Percentiles rank a stretch among this genome's conserved stretches.
These are phyloP conservation scores for Hycleus phaleratus DNA, from an alignment of 1,140 invertebrate genomes.

Conservation along the genomic window DNA sequence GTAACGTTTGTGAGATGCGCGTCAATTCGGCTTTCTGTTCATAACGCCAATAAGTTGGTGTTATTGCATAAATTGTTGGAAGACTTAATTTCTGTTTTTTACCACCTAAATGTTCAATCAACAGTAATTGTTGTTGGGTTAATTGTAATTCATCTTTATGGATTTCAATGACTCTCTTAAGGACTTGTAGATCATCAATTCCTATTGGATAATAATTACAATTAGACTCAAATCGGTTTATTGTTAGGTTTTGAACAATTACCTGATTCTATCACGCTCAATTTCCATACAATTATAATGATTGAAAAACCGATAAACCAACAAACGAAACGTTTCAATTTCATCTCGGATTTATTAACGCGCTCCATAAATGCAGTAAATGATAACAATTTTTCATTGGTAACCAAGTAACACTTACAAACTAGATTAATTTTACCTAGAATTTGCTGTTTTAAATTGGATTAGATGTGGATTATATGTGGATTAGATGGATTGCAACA, in stretches of 20 bases:
- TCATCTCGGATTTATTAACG: conserved; percentile 21
- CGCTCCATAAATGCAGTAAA: conserved; percentile 24
- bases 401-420: not conserved
- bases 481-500: too few species aligned
- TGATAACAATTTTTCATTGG: not conserved
- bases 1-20: conserved; percentile 82
- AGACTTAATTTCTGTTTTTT: conserved; percentile 36
- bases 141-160: conserved; percentile 35
- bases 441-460: too few species aligned
- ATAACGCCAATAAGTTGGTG: conserved; percentile 82
- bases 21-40: conserved; percentile 95
- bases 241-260: not conserved
- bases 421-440: too few species aligned
- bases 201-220: conserved; percentile 4
- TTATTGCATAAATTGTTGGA: conserved; percentile 79
- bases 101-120: conserved; percentile 28
- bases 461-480: too few species aligned
- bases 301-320: conserved; percentile 22
- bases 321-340: conserved; percentile 22
- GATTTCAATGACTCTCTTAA: conserved; percentile 29
- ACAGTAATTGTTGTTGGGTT: conserved; percentile 31
- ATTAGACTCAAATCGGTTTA: not conserved
- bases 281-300: conserved; percentile 33
- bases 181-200: conserved; percentile 23
- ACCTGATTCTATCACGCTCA: conserved; percentile 33